Evolutionary conservation across 2,888 invertebrate species (phyloP).

Genomic region (Phyto melanocephala): DNA sequence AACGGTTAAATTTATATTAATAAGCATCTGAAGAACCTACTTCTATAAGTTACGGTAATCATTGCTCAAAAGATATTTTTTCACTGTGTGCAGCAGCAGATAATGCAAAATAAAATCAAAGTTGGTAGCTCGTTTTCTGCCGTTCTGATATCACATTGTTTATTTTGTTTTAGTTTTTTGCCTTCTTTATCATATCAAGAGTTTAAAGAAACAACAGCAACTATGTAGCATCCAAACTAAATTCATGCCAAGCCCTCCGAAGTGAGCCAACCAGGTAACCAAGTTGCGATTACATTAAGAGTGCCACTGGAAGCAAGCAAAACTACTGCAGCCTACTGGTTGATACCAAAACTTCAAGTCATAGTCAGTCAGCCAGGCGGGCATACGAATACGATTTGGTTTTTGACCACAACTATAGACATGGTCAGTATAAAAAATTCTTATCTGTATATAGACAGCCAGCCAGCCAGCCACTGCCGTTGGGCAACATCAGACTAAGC

Average conservation of each 20-base stretch:
- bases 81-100: slow-evolving; percentile 15
- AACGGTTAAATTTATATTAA: too few relatives aligned
- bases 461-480: slow-evolving; percentile 62
- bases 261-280: slow-evolving; percentile 61
- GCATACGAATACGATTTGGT: background rate
- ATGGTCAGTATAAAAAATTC: slow-evolving; percentile 34
- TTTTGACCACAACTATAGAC: slow-evolving; percentile 27
- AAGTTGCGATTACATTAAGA: slow-evolving; percentile 59
- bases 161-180: background rate
- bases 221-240: slow-evolving; percentile 6
- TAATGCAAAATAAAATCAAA: slow-evolving; percentile 12
- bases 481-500: slow-evolving; percentile 66
- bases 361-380: background rate
- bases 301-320: slow-evolving; percentile 69
- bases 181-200: slow-evolving; percentile 51
- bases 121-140: slow-evolving; percentile 39
- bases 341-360: slow-evolving; percentile 29
- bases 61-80: background rate
- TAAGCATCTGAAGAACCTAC: too few relatives aligned
- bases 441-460: slow-evolving; percentile 62
- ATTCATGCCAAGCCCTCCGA: slow-evolving; percentile 46
- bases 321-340: slow-evolving; percentile 64
- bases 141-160: slow-evolving; percentile 48
- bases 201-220: slow-evolving; percentile 29
- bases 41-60: background rate